Conservation (phyloP, 1,140 invertebrate genomes). For the Drosophila pruinosa region DNA sequence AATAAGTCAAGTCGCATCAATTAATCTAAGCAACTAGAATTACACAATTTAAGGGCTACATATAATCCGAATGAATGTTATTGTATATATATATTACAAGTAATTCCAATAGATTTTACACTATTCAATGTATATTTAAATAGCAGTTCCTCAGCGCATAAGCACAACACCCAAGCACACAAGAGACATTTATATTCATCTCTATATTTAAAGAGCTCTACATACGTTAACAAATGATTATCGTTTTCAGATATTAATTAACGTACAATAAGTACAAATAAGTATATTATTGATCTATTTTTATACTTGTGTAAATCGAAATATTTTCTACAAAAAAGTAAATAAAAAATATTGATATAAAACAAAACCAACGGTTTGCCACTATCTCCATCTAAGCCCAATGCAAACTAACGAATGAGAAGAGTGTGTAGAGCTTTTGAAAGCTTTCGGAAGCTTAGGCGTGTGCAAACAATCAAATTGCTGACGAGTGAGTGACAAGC, state of each 20-base stretch:
- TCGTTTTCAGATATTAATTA: slow-evolving; percentile 19
- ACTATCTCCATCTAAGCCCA: neutral
- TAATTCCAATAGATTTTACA: neutral
- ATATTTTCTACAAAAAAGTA: slow-evolving; percentile 59
- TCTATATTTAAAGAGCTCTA: neutral
- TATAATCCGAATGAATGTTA: slow-evolving; percentile 14
- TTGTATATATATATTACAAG: slow-evolving; percentile 13
- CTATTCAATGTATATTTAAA: slow-evolving; percentile 13
- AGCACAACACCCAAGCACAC: slow-evolving; percentile 1
- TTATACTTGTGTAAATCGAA: slow-evolving; percentile 53
- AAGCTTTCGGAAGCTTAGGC: slow-evolving; percentile 52
- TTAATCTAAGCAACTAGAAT: slow-evolving; percentile 15
- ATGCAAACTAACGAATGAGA: neutral
- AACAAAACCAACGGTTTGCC: neutral
- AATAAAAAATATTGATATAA: slow-evolving; percentile 33
- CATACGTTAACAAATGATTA: slow-evolving; percentile 13
- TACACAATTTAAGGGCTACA: neutral
- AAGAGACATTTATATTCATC: slow-evolving; percentile 6
- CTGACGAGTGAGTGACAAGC: slow-evolving; percentile 24
- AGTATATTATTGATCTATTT: slow-evolving; percentile 9
- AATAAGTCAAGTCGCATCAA: slow-evolving; percentile 4
- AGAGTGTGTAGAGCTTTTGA: neutral
- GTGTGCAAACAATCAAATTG: slow-evolving; percentile 11
- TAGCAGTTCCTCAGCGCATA: slow-evolving; percentile 16
- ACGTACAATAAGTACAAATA: slow-evolving; percentile 17